Percentiles rank a stretch among this genome's conserved stretches.
Conservation (phyloP, 2,113 vertebrate genomes). For the Megaleporinus macrocephalus region DNA sequence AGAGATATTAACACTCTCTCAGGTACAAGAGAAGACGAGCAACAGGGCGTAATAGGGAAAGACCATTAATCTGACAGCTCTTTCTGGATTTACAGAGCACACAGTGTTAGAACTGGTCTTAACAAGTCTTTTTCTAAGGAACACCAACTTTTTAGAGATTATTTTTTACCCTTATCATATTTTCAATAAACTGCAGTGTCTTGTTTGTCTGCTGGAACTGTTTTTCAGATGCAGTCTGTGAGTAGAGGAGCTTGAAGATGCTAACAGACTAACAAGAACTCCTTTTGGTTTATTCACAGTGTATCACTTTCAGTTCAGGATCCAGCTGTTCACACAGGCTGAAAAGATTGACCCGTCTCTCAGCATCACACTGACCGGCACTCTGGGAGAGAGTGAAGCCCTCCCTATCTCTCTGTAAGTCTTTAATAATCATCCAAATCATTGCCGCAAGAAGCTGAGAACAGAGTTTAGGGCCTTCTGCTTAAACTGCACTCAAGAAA, state of each 20-base stretch:
- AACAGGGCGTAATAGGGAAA: too few relatives aligned
- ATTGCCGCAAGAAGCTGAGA: too few relatives aligned
- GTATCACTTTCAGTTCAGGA: slow-evolving; percentile 93
- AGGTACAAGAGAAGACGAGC: too few relatives aligned
- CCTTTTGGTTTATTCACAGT: slow-evolving; percentile 70
- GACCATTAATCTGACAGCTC: too few relatives aligned
- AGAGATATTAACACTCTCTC: too few relatives aligned
- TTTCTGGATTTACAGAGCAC: too few relatives aligned
- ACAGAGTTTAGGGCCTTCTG: too few relatives aligned
- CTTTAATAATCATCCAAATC: not conserved
- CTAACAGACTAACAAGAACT: not conserved
- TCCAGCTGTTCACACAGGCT: slow-evolving; percentile 84
- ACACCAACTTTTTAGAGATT: too few relatives aligned
- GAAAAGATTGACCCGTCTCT: slow-evolving; percentile 77
- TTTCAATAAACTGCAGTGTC: not conserved
- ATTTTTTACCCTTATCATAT: too few relatives aligned
- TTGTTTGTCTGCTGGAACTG: not conserved
- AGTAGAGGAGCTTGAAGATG: not conserved
- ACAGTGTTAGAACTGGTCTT: too few relatives aligned
- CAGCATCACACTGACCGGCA: slow-evolving; percentile 83
- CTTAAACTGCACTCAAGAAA: too few relatives aligned
- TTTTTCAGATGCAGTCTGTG: not conserved
- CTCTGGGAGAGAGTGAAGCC: slow-evolving; percentile 80
- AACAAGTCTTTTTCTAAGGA: too few relatives aligned
- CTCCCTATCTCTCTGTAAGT: slow-evolving; percentile 86